phyloP scores from a whole-genome alignment of 2,113 vertebrate genomes.

The Rhea americana region DNA sequence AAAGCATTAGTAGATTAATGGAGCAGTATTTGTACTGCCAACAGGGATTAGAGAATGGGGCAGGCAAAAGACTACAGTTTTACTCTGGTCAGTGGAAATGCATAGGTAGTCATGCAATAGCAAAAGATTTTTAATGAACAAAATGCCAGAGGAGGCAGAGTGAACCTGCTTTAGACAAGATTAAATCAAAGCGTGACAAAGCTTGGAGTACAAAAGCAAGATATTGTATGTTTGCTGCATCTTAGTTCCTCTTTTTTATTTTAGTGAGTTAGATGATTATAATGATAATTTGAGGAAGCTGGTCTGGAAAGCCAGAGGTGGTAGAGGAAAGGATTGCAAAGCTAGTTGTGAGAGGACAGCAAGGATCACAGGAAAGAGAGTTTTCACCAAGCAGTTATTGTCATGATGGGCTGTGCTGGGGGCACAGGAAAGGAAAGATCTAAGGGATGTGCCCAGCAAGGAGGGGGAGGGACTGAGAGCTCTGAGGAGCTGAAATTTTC shows the following conservation, averaged over 20 bases:
- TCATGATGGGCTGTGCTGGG: background rate
- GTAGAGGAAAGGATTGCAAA: background rate
- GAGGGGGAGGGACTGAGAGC: background rate
- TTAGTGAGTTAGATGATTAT: background rate
- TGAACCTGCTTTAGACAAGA: background rate
- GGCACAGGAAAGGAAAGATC: background rate
- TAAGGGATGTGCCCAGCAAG: rapidly evolving
- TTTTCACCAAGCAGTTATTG: background rate
- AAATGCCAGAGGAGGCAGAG: background rate
- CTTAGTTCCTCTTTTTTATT: conserved; percentile 36
- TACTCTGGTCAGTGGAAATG: background rate
- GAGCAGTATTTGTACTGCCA: background rate
- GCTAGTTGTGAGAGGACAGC: background rate
- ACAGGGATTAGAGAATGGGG: background rate
- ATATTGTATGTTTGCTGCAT: background rate
- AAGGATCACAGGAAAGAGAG: background rate
- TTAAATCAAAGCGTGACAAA: background rate
- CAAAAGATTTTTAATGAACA: background rate
- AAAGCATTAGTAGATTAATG: background rate
- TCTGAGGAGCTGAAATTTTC: background rate
- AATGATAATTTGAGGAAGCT: conserved; percentile 51
- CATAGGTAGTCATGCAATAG: background rate
- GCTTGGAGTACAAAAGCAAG: background rate
- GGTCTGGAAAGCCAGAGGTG: background rate
- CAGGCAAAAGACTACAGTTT: background rate